Conservation (phyloP, 2,888 invertebrate species). For the Metalampra italica region DNA sequence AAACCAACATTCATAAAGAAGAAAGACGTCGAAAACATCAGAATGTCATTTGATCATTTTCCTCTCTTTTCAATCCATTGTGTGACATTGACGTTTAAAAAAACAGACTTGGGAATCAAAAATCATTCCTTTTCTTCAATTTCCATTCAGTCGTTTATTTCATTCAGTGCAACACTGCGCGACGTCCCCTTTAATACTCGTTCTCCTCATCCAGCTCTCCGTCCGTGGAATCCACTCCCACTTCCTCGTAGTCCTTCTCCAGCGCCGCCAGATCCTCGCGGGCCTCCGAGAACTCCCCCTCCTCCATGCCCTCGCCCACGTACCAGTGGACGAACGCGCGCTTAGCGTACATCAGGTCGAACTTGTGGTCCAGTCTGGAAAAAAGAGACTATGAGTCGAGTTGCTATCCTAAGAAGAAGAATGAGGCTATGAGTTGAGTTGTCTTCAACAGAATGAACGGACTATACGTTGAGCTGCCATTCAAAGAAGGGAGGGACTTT, state of each 20-base stretch:
- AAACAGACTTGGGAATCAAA: no score
- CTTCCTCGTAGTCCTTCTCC: conserved; percentile 89
- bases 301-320: conserved; percentile 92
- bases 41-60: no score
- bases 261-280: conserved; percentile 90
- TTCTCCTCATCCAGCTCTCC: conserved; percentile 83
- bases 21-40: no score
- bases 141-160: not conserved
- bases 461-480: no score
- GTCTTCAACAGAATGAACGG: no score
- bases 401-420: no score
- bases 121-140: no score
- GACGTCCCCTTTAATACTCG: conserved; percentile 73
- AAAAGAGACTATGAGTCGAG: not conserved
- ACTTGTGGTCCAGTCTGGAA: conserved; percentile 92
- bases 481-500: no score
- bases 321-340: conserved; percentile 98
- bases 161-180: not conserved
- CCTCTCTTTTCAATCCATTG: no score
- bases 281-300: conserved; percentile 92
- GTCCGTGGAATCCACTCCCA: conserved; percentile 86
- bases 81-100: no score
- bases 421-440: no score
- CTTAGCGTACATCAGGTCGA: conserved; percentile 97
- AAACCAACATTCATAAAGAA: no score